Conservation (phyloP, 2,113 vertebrate genomes). For the Limnothrissa miodon region DNA sequence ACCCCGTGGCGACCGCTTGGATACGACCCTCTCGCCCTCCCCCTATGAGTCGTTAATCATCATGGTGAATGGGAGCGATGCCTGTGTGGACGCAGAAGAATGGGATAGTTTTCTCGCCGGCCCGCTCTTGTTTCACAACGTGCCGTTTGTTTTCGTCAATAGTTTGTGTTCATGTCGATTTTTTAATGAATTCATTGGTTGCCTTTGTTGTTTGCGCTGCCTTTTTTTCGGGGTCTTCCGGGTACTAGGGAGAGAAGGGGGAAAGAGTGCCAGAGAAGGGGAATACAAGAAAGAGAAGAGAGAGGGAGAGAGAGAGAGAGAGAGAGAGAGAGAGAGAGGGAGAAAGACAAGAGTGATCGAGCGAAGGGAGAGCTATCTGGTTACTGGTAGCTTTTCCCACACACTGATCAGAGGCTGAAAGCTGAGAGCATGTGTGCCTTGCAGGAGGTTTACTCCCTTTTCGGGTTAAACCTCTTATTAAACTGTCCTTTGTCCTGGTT, state of each 20-base stretch:
- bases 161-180: constrained; percentile 42
- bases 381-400: constrained; percentile 75
- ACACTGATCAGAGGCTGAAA: constrained; percentile 78
- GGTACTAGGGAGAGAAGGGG: constrained; percentile 11
- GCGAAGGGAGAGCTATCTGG: constrained; percentile 61
- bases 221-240: constrained; percentile 31
- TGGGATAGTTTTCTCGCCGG: constrained; percentile 33
- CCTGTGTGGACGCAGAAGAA: constrained; percentile 53
- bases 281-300: constrained; percentile 38
- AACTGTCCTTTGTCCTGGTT: constrained; percentile 74
- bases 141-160: constrained; percentile 38
- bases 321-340: background rate
- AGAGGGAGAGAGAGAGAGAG: background rate
- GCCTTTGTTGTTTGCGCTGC: constrained; percentile 28
- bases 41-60: constrained; percentile 62
- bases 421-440: constrained; percentile 72
- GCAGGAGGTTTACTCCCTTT: constrained; percentile 74
- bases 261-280: background rate
- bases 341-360: constrained; percentile 18
- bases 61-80: constrained; percentile 57
- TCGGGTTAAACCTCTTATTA: constrained; percentile 76
- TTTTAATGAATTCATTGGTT: constrained; percentile 51
- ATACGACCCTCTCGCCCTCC: constrained; percentile 32
- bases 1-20: constrained; percentile 58
- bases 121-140: constrained; percentile 47